Conservation (phyloP, 2,888 invertebrate species). For the Clunio marinus region DNA sequence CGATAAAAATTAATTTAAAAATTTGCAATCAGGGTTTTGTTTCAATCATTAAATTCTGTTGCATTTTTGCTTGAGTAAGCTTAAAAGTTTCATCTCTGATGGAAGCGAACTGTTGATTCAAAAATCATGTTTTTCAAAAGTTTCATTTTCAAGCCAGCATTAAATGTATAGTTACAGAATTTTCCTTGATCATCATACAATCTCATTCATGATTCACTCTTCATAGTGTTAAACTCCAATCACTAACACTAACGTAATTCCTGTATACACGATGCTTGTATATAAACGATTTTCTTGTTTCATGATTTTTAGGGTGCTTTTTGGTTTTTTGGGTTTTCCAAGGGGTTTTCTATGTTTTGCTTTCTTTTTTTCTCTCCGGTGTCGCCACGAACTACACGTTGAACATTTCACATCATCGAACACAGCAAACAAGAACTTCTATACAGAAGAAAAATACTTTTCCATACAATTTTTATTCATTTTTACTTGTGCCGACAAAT, state of each 20-base stretch:
- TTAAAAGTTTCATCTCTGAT: background rate
- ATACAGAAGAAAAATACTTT: background rate
- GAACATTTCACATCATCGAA: slow-evolving; percentile 16
- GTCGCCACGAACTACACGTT: background rate
- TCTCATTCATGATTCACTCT: slow-evolving; percentile 12
- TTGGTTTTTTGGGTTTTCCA: slow-evolving; percentile 13
- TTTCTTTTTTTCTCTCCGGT: background rate
- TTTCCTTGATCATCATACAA: background rate
- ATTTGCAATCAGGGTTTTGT: background rate
- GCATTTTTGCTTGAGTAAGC: background rate
- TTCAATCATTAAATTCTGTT: background rate
- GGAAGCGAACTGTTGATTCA: slow-evolving; percentile 20
- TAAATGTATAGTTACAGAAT: background rate
- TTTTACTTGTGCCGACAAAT: background rate
- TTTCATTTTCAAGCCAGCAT: background rate
- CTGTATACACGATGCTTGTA: background rate
- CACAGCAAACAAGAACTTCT: slow-evolving; percentile 17
- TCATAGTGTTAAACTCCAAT: background rate
- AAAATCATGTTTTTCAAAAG: background rate
- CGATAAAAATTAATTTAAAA: background rate
- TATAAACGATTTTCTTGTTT: slow-evolving; percentile 15
- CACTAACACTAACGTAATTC: slow-evolving; percentile 1
- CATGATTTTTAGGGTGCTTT: slow-evolving; percentile 16
- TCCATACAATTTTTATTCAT: background rate
- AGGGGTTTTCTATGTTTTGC: too few relatives aligned